phyloP scores from a whole-genome alignment of 1,140 invertebrate species.

The Augochlora pura region DNA sequence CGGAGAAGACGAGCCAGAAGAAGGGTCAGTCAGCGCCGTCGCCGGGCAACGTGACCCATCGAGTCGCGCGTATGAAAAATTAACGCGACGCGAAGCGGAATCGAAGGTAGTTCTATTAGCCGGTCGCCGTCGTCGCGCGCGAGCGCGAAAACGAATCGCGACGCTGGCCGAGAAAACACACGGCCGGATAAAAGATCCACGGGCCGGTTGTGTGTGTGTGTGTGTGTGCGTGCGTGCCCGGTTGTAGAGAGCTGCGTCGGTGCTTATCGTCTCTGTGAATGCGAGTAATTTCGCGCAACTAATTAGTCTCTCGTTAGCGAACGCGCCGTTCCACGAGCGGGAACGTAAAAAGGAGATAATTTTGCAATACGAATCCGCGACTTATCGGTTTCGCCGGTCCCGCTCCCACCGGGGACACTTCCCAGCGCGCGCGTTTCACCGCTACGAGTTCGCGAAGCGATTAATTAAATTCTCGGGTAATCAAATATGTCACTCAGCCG shows the following conservation, averaged over 20 bases:
- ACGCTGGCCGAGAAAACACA: slow-evolving; percentile 41
- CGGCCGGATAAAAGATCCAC: slow-evolving; percentile 29
- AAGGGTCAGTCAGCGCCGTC: no score
- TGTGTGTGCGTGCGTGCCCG: slow-evolving; percentile 4
- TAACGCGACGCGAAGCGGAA: background rate
- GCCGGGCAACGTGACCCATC: background rate
- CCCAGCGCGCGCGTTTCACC: slow-evolving; percentile 15
- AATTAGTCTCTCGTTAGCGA: slow-evolving; percentile 73
- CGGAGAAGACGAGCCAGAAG: no score
- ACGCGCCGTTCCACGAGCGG: slow-evolving; percentile 49
- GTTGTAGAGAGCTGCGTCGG: slow-evolving; percentile 11
- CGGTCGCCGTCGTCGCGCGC: no score
- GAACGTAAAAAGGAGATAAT: slow-evolving; percentile 55
- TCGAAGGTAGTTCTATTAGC: background rate
- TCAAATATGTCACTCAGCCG: slow-evolving; percentile 81
- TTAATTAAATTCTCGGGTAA: slow-evolving; percentile 81
- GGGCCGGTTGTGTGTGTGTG: slow-evolving; percentile 9
- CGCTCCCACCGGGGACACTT: background rate
- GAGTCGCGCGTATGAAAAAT: background rate
- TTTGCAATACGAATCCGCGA: slow-evolving; percentile 73
- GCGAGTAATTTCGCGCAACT: slow-evolving; percentile 64
- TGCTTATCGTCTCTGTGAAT: slow-evolving; percentile 58
- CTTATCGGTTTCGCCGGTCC: slow-evolving; percentile 65
- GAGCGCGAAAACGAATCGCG: background rate
- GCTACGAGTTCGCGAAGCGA: slow-evolving; percentile 73